Percentiles rank a stretch among this genome's conserved stretches.
Evolutionary conservation across 2,797 vertebrate species (phyloP).

Genomic region (Enteromius mattozi): DNA sequence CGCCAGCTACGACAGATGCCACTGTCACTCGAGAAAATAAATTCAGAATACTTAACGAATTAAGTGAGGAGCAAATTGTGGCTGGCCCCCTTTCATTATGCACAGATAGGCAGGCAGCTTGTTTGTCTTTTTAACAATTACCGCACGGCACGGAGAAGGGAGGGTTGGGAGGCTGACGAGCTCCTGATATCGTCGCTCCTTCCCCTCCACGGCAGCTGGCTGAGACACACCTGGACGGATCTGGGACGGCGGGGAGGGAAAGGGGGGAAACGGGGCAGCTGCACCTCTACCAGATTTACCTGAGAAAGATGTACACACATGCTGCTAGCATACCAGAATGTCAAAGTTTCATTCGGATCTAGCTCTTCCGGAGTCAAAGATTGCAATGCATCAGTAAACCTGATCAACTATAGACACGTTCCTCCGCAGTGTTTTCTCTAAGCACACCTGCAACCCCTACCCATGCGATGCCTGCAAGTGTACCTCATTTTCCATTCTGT

Average conservation of each 20-base stretch:
- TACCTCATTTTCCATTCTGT: slow-evolving; percentile 71
- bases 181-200: slow-evolving; percentile 66
- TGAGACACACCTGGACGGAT: slow-evolving; percentile 79
- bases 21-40: slow-evolving; percentile 82
- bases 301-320: slow-evolving; percentile 32
- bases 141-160: slow-evolving; percentile 59
- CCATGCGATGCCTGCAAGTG: slow-evolving; percentile 54
- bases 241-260: slow-evolving; percentile 48
- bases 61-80: slow-evolving; percentile 86
- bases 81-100: slow-evolving; percentile 82
- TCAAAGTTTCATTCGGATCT: slow-evolving; percentile 35
- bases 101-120: slow-evolving; percentile 78
- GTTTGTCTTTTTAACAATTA: slow-evolving; percentile 85
- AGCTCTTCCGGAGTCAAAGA: slow-evolving; percentile 23
- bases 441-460: slow-evolving; percentile 50
- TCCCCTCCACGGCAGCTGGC: slow-evolving; percentile 77
- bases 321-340: slow-evolving; percentile 22
- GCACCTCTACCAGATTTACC: slow-evolving; percentile 47
- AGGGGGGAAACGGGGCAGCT: slow-evolving; percentile 49
- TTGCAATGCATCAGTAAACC: not conserved
- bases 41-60: slow-evolving; percentile 86
- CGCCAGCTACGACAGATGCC: slow-evolving; percentile 82
- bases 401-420: slow-evolving; percentile 39
- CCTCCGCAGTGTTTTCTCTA: slow-evolving; percentile 23
- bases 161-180: slow-evolving; percentile 44